These are phyloP conservation scores for Sogatella furcifera DNA, from an alignment of 1,140 invertebrate genomes.

Conservation along the genomic window DNA sequence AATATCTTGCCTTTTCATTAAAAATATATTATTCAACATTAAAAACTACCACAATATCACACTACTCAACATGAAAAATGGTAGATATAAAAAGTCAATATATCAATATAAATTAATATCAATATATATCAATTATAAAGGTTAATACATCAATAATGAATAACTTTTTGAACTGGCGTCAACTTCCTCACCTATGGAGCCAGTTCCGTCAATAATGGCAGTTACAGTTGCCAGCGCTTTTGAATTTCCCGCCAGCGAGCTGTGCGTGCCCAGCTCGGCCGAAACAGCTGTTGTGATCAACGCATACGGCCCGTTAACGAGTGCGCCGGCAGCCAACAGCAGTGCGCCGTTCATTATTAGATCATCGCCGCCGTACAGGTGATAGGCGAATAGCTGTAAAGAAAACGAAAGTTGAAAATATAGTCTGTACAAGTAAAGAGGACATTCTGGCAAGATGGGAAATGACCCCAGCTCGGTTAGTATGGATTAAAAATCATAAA, in stretches of 20 bases:
- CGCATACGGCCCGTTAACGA: conserved; percentile 93
- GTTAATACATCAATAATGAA: too few relatives aligned
- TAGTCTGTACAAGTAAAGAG: not conserved
- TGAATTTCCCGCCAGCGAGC: conserved; percentile 68
- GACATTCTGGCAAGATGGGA: too few relatives aligned
- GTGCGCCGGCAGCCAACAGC: conserved; percentile 61
- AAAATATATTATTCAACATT: too few relatives aligned
- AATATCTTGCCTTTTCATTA: too few relatives aligned
- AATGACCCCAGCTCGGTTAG: too few relatives aligned
- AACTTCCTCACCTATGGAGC: conserved; percentile 61
- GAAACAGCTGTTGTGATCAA: conserved; percentile 94
- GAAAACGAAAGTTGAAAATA: conserved; percentile 12
- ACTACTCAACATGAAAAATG: too few relatives aligned
- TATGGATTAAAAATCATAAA: too few relatives aligned
- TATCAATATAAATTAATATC: too few relatives aligned
- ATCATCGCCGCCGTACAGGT: conserved; percentile 14
- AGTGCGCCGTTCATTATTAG: conserved; percentile 38
- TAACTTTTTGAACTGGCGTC: too few relatives aligned
- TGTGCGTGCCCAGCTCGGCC: conserved; percentile 85
- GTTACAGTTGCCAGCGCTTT: conserved; percentile 91
- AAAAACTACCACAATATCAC: too few relatives aligned
- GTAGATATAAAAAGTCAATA: too few relatives aligned
- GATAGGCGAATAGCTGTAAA: conserved; percentile 21
- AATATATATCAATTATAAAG: too few relatives aligned
- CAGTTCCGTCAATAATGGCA: conserved; percentile 93